phyloP scores from a whole-genome alignment of 2,888 invertebrate species.

The Brachynemurus nebulosus region DNA sequence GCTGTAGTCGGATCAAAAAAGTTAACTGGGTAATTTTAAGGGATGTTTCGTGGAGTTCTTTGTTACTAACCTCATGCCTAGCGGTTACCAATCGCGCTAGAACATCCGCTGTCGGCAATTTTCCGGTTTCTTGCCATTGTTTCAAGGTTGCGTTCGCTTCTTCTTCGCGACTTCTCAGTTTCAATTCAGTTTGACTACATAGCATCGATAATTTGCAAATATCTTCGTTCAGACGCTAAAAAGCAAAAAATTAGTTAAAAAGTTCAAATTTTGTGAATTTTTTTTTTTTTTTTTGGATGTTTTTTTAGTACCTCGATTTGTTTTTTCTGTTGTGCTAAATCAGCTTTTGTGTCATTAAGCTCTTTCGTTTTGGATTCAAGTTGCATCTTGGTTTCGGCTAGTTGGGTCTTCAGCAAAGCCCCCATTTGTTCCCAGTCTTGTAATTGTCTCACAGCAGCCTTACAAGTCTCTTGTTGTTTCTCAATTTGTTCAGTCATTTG shows the following conservation, averaged over 20 bases:
- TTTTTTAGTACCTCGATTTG: conserved; percentile 38
- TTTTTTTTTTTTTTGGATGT: no score
- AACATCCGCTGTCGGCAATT: conserved; percentile 28
- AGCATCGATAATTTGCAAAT: conserved; percentile 42
- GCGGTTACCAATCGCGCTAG: conserved; percentile 27
- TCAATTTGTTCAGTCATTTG: conserved; percentile 26
- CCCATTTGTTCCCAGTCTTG: conserved; percentile 42
- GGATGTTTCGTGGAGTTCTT: neutral
- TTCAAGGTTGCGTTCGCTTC: conserved; percentile 29
- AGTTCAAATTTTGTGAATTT: no score
- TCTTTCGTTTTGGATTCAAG: conserved; percentile 37
- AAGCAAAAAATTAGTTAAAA: conserved; percentile 13
- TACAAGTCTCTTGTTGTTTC: conserved; percentile 30
- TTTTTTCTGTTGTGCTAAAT: conserved; percentile 39
- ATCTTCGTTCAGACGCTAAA: conserved; percentile 40
- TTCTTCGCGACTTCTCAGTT: conserved; percentile 28
- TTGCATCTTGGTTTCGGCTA: conserved; percentile 39
- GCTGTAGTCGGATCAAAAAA: no score
- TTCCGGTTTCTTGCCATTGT: conserved; percentile 31
- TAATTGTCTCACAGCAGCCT: conserved; percentile 31
- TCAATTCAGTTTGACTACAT: conserved; percentile 32
- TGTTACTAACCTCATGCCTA: conserved; percentile 28
- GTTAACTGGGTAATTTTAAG: neutral
- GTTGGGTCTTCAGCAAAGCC: conserved; percentile 37
- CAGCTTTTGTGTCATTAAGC: conserved; percentile 35